Base-by-base conservation (phyloP, 2,113 vertebrate species). In the Pongo abelii region DNA sequence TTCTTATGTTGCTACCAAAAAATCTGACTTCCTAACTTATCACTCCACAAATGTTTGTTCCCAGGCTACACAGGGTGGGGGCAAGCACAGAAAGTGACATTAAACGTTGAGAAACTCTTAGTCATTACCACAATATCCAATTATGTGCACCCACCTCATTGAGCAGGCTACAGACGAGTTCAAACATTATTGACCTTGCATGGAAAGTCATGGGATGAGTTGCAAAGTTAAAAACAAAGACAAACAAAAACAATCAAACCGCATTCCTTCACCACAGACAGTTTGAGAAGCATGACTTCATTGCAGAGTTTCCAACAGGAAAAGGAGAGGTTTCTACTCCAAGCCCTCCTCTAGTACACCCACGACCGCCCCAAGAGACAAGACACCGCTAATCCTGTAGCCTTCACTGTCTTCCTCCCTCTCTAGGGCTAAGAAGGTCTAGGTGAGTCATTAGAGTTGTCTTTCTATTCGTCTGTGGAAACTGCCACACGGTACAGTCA, bases 361-460 rank as follows among this genome's bases (percentile, higher is more conserved):
- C 35, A 1, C 3, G 22, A 12, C 7, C 3, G 2, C 0, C 52
- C 55, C 32, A 27, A 23, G 0, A 55, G 80, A 40, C 30, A 43
- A 13, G 23, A 85, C 61, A 32, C 64, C 18, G 10, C 11, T 78
- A 59, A 10, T 59, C 30, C 25, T 4, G 8, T 0, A 35, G 9
- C 0, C 6, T 35, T 2, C 27, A 20, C 67, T 6, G 5, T 18
- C 86, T 18, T 27, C 35, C 7, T 35, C 35, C 10, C 1, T 74
- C 35, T 50, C 38, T 2, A 38, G 50, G 67, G 25, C 35, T 55
- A 55, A 52, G n/a, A 69, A 57, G 20, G 1, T 10, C 64, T 59
- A 27, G 38, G 32, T 69, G 17, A 64, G 46, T 40, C 55, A 10
- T 16, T 38, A 43, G 22, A 48, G 9, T 27, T 8, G 14, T 38